Conservation (phyloP, 2,888 invertebrate genomes). For the Calephelis perditalis region DNA sequence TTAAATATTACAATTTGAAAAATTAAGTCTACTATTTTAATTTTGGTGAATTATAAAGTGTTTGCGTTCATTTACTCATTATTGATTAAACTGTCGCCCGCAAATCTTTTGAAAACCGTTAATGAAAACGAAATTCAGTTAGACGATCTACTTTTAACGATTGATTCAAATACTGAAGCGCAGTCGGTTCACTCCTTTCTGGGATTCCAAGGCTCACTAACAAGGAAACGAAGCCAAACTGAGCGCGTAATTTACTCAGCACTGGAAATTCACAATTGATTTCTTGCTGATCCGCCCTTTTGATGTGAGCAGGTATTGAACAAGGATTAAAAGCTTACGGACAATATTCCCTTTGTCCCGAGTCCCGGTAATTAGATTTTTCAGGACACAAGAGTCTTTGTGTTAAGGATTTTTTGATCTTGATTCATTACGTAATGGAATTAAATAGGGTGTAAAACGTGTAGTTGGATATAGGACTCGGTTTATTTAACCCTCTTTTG, state of each 20-base stretch:
- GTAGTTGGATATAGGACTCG: too few species aligned
- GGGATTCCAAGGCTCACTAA: slow-evolving; percentile 16
- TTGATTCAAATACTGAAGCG: background rate
- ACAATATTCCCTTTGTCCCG: slow-evolving; percentile 10
- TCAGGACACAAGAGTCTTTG: slow-evolving; percentile 3
- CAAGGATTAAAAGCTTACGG: slow-evolving; percentile 14
- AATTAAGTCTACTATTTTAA: too few species aligned
- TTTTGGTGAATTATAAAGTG: too few species aligned
- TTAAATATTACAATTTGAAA: too few species aligned
- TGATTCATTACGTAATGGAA: background rate
- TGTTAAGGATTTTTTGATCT: background rate
- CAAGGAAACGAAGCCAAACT: slow-evolving; percentile 17
- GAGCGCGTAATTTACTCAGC: slow-evolving; percentile 22
- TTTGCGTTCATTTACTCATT: too few species aligned
- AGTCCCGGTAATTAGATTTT: slow-evolving; percentile 7
- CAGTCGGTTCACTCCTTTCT: slow-evolving; percentile 6
- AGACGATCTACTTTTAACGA: too few species aligned
- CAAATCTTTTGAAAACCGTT: too few species aligned
- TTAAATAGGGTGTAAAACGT: background rate
- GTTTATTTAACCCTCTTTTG: too few species aligned
- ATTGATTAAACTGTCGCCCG: too few species aligned
- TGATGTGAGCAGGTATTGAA: slow-evolving; percentile 30
- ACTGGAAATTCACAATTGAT: slow-evolving; percentile 27
- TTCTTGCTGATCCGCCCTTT: slow-evolving; percentile 29
- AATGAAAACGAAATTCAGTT: too few species aligned